Conservation (phyloP, 1,140 invertebrate species). For the Geopemphigus sp. region DNA sequence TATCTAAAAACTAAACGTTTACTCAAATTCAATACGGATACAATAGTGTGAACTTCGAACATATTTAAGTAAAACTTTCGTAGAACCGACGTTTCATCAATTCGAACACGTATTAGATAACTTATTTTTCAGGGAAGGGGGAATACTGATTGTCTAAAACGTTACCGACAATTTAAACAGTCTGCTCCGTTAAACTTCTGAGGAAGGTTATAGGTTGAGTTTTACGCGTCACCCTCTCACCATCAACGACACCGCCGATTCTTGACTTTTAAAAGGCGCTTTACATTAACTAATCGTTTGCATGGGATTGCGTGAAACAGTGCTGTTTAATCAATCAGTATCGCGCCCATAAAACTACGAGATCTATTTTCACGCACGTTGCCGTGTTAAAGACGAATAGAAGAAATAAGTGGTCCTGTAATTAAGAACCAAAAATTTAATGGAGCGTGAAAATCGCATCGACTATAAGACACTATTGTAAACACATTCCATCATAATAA, state of each 20-base stretch:
- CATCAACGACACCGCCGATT: no score
- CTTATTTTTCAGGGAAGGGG: not conserved
- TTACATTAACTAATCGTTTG: not conserved
- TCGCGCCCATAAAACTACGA: no score
- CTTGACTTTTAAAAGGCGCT: not conserved
- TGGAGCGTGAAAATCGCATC: not conserved
- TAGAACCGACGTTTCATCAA: not conserved
- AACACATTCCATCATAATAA: no score
- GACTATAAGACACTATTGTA: no score
- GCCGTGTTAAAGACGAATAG: not conserved
- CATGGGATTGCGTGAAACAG: not conserved
- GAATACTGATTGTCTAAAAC: not conserved
- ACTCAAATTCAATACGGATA: no score
- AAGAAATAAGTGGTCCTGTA: not conserved
- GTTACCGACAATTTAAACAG: not conserved
- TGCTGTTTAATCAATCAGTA: no score
- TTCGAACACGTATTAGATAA: not conserved
- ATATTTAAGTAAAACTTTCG: no score
- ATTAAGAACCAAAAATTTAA: not conserved
- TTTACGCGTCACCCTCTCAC: not conserved
- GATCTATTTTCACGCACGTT: no score
- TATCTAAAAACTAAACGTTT: no score
- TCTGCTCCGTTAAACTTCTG: not conserved
- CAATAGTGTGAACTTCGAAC: no score
- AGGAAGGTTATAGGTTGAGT: not conserved